Evolutionary conservation across 2,797 vertebrate species (phyloP), one percentile per base, ranked within the genome.

Genomic region (Oceanodroma leucorhoa): DNA sequence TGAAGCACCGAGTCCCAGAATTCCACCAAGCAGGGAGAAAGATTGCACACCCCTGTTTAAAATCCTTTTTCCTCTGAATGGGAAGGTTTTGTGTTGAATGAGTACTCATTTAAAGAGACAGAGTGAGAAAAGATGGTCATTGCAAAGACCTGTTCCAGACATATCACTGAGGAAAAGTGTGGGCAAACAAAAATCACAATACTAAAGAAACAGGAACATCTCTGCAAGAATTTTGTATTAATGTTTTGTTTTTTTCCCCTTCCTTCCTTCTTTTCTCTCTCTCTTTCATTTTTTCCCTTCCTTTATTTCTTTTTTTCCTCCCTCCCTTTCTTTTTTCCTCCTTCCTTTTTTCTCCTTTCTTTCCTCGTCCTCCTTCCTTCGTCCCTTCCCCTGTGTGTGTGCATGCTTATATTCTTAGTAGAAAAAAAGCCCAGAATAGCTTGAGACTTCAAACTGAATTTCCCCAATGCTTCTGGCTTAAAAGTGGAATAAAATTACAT

Each of bases 221-320:
- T 66, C 51, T 82, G 19, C 16, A 84, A 79, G 9, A 46, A 69
- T 30, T 48, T 46, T 2, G 0, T 23, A 38, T 48, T 65, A 78
- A 54, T 15, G 1, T 2, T 21, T 40, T 36, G 36, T 10, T 9
- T 5, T 5, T 1, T 3, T 23, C 2, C 19, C n/a, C 1, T 23
- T 21, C 6, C 5, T 11, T 11, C 11, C 7, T 54, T 29, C 11
- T 12, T 24, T 64, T 16, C 4, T 26, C 10, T n/a, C 11, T 18
- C 1, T 9, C 16, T 58, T 18, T n/a, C 19, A 41, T 15, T 7
- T 29, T 22, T 5, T 3, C 3, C 11, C 5, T 54, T 22, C 5
- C 3, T 29, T 30, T 10, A 8, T 32, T 27, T 5, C 23, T 41
- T 13, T 11, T 18, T 15, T 12, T 5, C 2, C 1, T 2, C 5